These are phyloP conservation scores for Polymixis flavicincta DNA, from an alignment of 2,888 invertebrate species.

Conservation along the genomic window DNA sequence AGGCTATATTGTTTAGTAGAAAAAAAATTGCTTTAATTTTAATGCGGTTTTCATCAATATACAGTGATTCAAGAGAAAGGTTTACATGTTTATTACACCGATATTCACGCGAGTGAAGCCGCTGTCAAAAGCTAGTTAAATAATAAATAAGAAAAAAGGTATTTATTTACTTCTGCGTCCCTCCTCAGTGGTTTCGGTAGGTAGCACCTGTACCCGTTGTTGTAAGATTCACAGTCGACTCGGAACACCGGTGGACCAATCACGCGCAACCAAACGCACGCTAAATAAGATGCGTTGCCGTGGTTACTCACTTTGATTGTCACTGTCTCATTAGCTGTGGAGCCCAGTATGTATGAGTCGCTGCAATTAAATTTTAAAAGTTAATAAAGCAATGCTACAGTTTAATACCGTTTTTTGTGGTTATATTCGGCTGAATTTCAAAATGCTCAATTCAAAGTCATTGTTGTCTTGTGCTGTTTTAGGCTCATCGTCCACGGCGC, in stretches of 20 bases:
- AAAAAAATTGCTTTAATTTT: too few relatives aligned
- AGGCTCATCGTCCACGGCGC: too few relatives aligned
- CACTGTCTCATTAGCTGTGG: constrained; percentile 65
- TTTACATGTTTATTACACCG: too few relatives aligned
- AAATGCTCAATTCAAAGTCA: too few relatives aligned
- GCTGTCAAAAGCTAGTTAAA: too few relatives aligned
- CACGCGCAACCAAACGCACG: constrained; percentile 70
- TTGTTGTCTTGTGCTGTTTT: too few relatives aligned
- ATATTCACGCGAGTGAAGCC: too few relatives aligned
- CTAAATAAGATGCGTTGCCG: constrained; percentile 71
- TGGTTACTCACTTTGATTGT: constrained; percentile 70
- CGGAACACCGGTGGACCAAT: constrained; percentile 67
- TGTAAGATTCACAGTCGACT: constrained; percentile 57
- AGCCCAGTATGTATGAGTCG: constrained; percentile 69
- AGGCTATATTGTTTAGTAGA: too few relatives aligned
- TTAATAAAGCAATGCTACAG: background rate
- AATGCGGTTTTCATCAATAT: too few relatives aligned
- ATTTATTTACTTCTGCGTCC: constrained; percentile 62
- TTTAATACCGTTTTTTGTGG: background rate
- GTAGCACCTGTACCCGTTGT: constrained; percentile 43
- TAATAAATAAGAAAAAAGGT: background rate
- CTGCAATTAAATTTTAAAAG: background rate
- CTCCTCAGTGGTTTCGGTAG: constrained; percentile 68
- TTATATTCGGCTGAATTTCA: too few relatives aligned
- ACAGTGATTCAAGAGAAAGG: too few relatives aligned